Evolutionary conservation across 2,113 vertebrate species (phyloP).

Genomic region (Beaufortia kweichowensis): DNA sequence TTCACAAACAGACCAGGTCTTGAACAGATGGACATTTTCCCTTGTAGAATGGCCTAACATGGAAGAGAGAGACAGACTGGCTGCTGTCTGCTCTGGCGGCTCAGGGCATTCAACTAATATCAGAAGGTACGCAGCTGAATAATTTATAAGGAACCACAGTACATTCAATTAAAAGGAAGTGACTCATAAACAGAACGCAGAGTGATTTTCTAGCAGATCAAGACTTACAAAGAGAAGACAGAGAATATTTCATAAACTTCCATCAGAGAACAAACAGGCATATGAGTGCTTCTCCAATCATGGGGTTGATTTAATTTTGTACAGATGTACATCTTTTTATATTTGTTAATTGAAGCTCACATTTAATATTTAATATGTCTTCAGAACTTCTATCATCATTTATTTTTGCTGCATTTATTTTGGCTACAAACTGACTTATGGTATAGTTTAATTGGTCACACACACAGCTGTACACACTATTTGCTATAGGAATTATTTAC

Average conservation of each 20-base stretch:
- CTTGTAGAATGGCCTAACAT: slow-evolving; percentile 17
- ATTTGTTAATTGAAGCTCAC: too few relatives aligned
- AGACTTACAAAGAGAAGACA: slow-evolving; percentile 20
- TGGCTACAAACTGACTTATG: too few relatives aligned
- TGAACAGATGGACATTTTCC: slow-evolving; percentile 25
- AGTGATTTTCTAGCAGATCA: slow-evolving; percentile 14
- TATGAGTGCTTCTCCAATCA: too few relatives aligned
- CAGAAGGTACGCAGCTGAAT: slow-evolving; percentile 53
- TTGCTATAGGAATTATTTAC: too few relatives aligned
- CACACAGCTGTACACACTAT: too few relatives aligned
- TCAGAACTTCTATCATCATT: too few relatives aligned
- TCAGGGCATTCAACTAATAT: slow-evolving; percentile 50
- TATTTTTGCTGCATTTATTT: too few relatives aligned
- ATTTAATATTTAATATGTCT: too few relatives aligned
- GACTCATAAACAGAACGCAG: slow-evolving; percentile 36
- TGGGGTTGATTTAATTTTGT: background rate
- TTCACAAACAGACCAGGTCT: slow-evolving; percentile 14
- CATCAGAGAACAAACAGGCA: background rate
- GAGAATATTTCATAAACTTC: background rate
- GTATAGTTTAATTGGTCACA: too few relatives aligned
- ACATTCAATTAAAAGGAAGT: slow-evolving; percentile 54
- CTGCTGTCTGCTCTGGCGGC: slow-evolving; percentile 43
- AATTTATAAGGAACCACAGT: slow-evolving; percentile 47
- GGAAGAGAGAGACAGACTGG: slow-evolving; percentile 35
- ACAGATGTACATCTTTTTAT: background rate